Conservation (phyloP, 1,140 invertebrate species). For the Solenopsis fugax region DNA sequence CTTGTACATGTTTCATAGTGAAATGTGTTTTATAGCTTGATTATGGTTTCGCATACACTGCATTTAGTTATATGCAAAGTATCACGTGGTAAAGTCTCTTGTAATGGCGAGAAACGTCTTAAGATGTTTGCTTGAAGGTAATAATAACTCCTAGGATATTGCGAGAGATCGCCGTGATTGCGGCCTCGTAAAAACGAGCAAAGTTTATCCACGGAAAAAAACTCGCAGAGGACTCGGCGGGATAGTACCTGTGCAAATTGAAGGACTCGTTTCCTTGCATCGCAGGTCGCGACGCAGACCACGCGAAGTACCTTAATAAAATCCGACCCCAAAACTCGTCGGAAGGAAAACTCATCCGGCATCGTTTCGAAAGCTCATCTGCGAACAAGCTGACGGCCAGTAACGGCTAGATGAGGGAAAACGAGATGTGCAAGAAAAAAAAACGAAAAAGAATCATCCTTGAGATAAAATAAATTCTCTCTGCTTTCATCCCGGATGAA, state of each 20-base stretch:
- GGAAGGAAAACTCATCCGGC: slow-evolving; percentile 44
- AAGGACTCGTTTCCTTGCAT: slow-evolving; percentile 27
- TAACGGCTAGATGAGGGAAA: slow-evolving; percentile 22
- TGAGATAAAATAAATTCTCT: slow-evolving; percentile 31
- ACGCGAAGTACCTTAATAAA: slow-evolving; percentile 66
- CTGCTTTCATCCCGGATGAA: not conserved
- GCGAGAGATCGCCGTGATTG: slow-evolving; percentile 41
- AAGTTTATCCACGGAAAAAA: slow-evolving; percentile 45
- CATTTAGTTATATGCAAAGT: not conserved
- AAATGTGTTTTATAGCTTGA: not conserved
- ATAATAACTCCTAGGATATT: slow-evolving; percentile 37
- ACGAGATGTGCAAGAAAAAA: not conserved
- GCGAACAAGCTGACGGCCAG: not conserved
- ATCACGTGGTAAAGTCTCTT: not conserved
- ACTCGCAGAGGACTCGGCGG: not conserved
- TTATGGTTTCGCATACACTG: not conserved
- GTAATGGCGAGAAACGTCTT: slow-evolving; percentile 1
- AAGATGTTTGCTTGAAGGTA: slow-evolving; percentile 36
- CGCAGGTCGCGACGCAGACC: slow-evolving; percentile 24
- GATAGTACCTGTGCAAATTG: slow-evolving; percentile 59
- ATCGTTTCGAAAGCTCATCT: slow-evolving; percentile 67
- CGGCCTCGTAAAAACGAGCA: slow-evolving; percentile 52
- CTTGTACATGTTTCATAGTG: not conserved
- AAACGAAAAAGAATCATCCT: slow-evolving; percentile 10
- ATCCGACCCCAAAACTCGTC: slow-evolving; percentile 65